A percentile compares a stretch with the other conserved stretches of the same genome.
Evolutionary conservation across 2,888 invertebrate genomes (phyloP).

Genomic region (Byasa hedistus): DNA sequence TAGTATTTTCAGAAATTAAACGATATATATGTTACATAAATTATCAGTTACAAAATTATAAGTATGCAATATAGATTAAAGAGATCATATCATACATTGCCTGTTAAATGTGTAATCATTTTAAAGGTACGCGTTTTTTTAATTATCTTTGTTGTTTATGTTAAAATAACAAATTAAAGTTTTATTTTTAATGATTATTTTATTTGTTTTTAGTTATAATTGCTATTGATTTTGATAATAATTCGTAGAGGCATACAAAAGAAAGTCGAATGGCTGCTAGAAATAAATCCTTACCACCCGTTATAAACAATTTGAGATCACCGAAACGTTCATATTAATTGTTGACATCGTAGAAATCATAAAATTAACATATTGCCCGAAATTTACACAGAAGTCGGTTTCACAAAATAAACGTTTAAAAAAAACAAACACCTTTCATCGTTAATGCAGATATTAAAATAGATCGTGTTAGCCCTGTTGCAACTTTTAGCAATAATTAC

Average conservation of each 20-base stretch:
- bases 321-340: neutral
- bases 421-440: neutral
- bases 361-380: neutral
- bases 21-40: neutral
- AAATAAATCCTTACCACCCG: no score
- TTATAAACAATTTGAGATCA: neutral
- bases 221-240: no score
- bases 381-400: neutral
- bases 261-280: no score
- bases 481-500: slow-evolving; percentile 7
- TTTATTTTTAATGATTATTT: no score
- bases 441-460: neutral
- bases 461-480: neutral
- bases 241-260: no score
- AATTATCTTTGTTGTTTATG: no score
- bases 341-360: neutral
- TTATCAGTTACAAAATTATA: neutral
- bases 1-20: no score
- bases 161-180: no score
- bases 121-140: no score
- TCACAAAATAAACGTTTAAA: neutral
- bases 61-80: neutral
- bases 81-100: neutral
- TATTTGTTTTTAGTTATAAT: no score
- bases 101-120: no score